phyloP scores from a whole-genome alignment of 2,888 invertebrate species.

The Ligdia adustata region DNA sequence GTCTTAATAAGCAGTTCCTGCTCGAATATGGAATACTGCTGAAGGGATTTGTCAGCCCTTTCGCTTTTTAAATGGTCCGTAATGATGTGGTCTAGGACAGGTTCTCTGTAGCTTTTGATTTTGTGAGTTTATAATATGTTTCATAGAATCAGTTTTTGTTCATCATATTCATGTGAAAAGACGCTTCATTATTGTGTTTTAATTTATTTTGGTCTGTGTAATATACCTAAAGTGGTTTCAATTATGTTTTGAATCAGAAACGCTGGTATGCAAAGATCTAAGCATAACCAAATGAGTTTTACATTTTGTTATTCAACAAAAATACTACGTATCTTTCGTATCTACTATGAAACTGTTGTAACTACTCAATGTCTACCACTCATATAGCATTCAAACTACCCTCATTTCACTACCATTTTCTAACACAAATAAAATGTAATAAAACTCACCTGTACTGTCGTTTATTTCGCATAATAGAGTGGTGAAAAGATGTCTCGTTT shows the following conservation, averaged over 20 bases:
- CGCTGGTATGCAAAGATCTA: too few species aligned
- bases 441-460: constrained; percentile 64
- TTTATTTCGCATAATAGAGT: constrained; percentile 81
- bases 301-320: too few species aligned
- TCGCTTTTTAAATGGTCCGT: constrained; percentile 61
- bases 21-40: constrained; percentile 69
- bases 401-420: background rate
- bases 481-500: constrained; percentile 80
- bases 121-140: constrained; percentile 2
- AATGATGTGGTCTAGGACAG: constrained; percentile 52
- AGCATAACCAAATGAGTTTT: too few species aligned
- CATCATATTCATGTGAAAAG: too few species aligned
- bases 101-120: constrained; percentile 37
- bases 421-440: constrained; percentile 23
- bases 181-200: too few species aligned
- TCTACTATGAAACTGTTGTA: too few species aligned
- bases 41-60: constrained; percentile 71
- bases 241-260: too few species aligned
- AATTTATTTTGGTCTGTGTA: too few species aligned
- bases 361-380: too few species aligned
- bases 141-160: constrained; percentile 5
- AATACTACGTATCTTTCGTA: too few species aligned
- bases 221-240: too few species aligned
- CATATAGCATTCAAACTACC: too few species aligned
- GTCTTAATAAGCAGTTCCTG: constrained; percentile 84